These are phyloP conservation scores for Scomber japonicus DNA, from an alignment of 2,113 vertebrate genomes.

Conservation along the genomic window DNA sequence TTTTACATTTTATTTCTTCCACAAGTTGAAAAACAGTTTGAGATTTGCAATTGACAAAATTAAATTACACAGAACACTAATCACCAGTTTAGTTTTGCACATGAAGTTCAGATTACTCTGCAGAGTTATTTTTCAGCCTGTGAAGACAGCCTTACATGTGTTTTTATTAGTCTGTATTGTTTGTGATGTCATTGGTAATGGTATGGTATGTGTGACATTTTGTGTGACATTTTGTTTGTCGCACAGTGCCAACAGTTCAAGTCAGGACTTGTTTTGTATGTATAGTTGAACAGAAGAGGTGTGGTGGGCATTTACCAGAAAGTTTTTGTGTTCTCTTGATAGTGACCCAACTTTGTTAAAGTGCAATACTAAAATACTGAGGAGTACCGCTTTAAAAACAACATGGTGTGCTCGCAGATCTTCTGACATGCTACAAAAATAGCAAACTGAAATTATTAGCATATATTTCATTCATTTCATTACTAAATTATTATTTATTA, in stretches of 20 bases:
- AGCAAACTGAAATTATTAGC: no score
- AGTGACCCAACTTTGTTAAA: not conserved
- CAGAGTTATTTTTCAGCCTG: constrained; percentile 5
- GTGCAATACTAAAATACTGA: not conserved
- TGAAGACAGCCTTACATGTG: not conserved
- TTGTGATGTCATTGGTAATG: not conserved
- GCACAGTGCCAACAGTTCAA: not conserved
- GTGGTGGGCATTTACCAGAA: not conserved
- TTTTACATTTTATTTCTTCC: constrained; percentile 18
- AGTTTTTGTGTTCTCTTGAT: not conserved
- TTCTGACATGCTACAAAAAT: not conserved
- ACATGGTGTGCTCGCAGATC: not conserved
- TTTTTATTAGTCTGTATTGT: not conserved
- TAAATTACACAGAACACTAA: constrained; percentile 17
- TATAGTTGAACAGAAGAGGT: not conserved
- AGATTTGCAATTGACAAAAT: constrained; percentile 15
- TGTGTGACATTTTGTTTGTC: no score
- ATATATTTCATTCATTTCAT: not conserved
- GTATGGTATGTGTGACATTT: not conserved
- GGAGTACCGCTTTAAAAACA: not conserved
- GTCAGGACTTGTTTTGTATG: not conserved
- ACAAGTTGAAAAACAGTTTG: not conserved
- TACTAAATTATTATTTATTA: no score
- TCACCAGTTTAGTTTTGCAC: constrained; percentile 9
- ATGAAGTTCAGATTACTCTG: constrained; percentile 35